These are phyloP conservation scores for Vimba vimba DNA, from an alignment of 2,113 vertebrate species.

Conservation along the genomic window DNA sequence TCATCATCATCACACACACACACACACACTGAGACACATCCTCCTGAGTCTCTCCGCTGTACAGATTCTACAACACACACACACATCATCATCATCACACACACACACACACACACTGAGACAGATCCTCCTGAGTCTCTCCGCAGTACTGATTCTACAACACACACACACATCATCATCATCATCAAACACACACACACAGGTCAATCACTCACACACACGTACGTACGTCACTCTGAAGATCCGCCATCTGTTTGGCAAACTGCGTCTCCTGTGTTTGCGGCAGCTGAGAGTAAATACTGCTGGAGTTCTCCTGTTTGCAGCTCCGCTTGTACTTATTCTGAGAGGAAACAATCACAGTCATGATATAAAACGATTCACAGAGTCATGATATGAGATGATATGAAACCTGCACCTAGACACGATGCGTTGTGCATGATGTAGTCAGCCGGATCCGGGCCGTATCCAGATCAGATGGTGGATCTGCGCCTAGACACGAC, in stretches of 20 bases:
- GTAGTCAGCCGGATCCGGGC: no score
- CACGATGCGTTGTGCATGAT: no score
- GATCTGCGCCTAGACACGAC: no score
- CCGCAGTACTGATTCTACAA: conserved; percentile 44
- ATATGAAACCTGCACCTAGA: background rate
- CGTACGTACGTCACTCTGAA: conserved; percentile 81
- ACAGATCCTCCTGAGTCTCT: conserved; percentile 17
- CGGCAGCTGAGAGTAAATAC: conserved; percentile 86
- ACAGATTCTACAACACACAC: no score
- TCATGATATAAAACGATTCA: background rate
- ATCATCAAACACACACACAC: background rate
- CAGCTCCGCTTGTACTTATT: conserved; percentile 85
- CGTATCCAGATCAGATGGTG: no score
- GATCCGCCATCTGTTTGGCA: conserved; percentile 82
- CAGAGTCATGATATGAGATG: background rate
- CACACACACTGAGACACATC: background rate
- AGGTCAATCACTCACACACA: conserved; percentile 17
- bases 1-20: background rate
- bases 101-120: background rate
- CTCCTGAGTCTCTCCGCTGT: no score
- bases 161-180: background rate
- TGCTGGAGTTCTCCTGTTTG: conserved; percentile 76
- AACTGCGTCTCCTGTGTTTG: conserved; percentile 88
- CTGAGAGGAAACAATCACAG: conserved; percentile 52
- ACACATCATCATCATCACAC: no score